These are phyloP conservation scores for Trochalopteron elliotii DNA, from an alignment of 2,113 vertebrate genomes.

Conservation along the genomic window DNA sequence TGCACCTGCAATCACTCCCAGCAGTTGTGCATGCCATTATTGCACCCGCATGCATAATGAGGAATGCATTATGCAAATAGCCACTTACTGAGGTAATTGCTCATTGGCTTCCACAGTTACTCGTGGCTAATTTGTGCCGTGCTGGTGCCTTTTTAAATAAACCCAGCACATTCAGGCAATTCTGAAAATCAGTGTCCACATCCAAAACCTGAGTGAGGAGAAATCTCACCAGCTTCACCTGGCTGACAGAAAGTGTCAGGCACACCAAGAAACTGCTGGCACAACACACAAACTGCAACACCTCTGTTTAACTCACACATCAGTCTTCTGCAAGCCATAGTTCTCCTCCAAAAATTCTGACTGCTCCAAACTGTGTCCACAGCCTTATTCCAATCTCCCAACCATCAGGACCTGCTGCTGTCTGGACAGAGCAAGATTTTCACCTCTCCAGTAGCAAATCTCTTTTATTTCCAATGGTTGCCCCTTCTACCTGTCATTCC, in stretches of 20 bases:
- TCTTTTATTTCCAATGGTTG: neutral
- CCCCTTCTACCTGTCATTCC: neutral
- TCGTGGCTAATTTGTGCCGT: neutral
- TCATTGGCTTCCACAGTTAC: neutral
- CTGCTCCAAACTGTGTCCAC: neutral
- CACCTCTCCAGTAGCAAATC: fast-evolving
- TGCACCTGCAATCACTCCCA: conserved; percentile 23
- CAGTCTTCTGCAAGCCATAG: neutral
- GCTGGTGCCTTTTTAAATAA: neutral
- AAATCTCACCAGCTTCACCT: neutral
- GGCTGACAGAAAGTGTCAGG: neutral
- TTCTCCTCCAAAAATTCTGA: neutral
- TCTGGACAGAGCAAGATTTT: neutral
- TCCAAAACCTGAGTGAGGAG: neutral
- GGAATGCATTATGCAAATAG: conserved; percentile 18
- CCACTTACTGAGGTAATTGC: neutral
- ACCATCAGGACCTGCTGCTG: neutral
- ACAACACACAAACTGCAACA: fast-evolving
- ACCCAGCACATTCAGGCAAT: neutral
- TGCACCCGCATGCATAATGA: neutral
- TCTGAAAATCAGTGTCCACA: neutral
- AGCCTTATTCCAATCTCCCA: neutral
- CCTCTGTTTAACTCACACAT: too few species aligned
- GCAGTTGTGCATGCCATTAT: neutral
- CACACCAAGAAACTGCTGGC: neutral